Evolutionary conservation across 2,797 vertebrate species (phyloP), one percentile per base, ranked within the genome.

Genomic region (Sciurus vulgaris): DNA sequence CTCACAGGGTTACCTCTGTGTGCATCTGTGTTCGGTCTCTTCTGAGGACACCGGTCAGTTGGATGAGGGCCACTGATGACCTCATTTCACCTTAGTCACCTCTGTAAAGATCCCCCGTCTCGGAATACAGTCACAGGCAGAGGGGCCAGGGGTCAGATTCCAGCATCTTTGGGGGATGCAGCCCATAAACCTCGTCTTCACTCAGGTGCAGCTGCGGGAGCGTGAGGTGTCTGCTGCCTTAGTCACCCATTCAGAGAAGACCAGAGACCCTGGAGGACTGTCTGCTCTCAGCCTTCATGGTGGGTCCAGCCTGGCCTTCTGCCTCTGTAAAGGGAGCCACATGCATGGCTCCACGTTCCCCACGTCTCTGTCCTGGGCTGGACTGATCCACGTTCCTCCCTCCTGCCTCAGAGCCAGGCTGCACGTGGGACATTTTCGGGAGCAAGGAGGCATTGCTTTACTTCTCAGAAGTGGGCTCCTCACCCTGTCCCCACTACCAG

Each of bases 321-420:
- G 28, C 61, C 28, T 44, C 1, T 11, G 3, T 0, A 6, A 24
- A n/a, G 74, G 44, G 61, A 61, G 17, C 13, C 59, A 44, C 51
- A 38, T 4, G 38, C 0, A 0, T 3, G 38, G 4, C 0, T 15
- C 56, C 74, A 9, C 8, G 0, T 5, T 63, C 2, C 4, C 38
- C 30, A 1, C 2, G 0, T 59, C 18, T 56, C 28, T 61, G 30
- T 41, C 63, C 41, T 28, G 38, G 35, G 3, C 5, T 47, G 74
- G 7, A 20, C 12, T 2, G 35, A 28, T 33, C 35, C 38, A 4
- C 3, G 14, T 41, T 4, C 3, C 49, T 56, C 14, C 54, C 56
- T 51, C 47, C 26, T 0, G 1, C 17, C 54, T 59, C 82, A 90
- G 89, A 84, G 67, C 12, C 59, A 47, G 51, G 49, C 17, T 30